Conservation (phyloP, 2,797 vertebrate genomes). For the Poecilia picta region DNA sequence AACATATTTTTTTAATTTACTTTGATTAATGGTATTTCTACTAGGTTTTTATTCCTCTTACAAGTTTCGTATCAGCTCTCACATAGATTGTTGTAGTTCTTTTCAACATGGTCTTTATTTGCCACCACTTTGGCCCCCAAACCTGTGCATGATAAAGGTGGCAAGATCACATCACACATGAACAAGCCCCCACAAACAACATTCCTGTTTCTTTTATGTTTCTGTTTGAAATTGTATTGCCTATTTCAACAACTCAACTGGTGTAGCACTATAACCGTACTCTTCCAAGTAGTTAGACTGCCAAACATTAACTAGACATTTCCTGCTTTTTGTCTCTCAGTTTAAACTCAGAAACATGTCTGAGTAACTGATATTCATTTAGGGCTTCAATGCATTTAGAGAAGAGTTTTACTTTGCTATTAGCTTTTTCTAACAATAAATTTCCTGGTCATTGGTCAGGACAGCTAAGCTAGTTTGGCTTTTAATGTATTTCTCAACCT, state of each 20-base stretch:
- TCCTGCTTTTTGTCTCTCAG: neutral
- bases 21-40: neutral
- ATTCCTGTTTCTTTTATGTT: neutral
- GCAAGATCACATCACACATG: neutral
- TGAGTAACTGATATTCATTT: neutral
- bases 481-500: too few relatives aligned
- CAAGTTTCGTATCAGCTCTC: neutral
- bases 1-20: neutral
- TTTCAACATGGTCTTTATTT: neutral
- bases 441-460: too few relatives aligned
- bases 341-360: neutral
- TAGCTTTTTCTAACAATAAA: too few relatives aligned
- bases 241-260: neutral
- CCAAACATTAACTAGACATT: neutral
- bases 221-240: neutral
- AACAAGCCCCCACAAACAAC: neutral
- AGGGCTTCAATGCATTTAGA: too few relatives aligned
- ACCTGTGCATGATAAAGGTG: neutral
- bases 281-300: neutral
- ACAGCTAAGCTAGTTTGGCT: too few relatives aligned
- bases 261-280: neutral
- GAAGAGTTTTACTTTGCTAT: too few relatives aligned
- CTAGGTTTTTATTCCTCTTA: neutral
- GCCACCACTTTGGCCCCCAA: neutral
- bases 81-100: neutral